Evolutionary conservation across 2,113 vertebrate genomes (phyloP), one percentile per base, ranked within the genome.

Genomic region (Enhydra lutris): DNA sequence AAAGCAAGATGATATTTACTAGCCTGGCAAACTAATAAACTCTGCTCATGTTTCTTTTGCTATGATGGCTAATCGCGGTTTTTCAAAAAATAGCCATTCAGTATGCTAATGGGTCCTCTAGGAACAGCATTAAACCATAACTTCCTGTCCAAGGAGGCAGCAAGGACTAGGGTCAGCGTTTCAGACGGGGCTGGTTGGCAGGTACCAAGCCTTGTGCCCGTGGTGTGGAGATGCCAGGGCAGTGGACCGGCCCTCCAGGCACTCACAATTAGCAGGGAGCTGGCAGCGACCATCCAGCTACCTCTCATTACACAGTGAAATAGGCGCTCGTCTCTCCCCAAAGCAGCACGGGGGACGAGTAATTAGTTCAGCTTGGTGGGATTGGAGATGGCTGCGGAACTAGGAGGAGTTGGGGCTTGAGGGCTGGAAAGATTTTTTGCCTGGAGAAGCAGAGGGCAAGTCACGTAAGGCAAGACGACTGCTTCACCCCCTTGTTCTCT

Each of bases 1-100:
- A 96, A 94, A 79, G 93, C 78, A 69, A 96, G 81, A 94, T 82
- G 91, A 74, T 98, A 97, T 94, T 97, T 96, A 95, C 93, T 86
- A 80, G 84, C 82, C 81, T 95, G 97, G 97, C 92, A 95, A 96
- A 97, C 83, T 90, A 98, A 97, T 96, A 97, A 96, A 87, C 96
- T 85, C 57, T 59, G 84, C 91, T 97, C 73, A 26, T 96, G 92
- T 94, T 96, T 96, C 92, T 96, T 89, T 93, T 94, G 79, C 92
- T 86, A 63, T 88, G 24, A 88, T 76, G 76, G 95, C 92, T 98
- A 96, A 96, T 97, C 0, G 15, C 69, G 91, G 12, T 84, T 97
- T 83, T 86, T 87, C 76, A 50, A 55, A 42, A 92, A 95, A 82
- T 52, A 91, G 92, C 87, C 94, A 63, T 96, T 96, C 17, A 29